Base-by-base conservation (phyloP, 1,140 invertebrate species). In the Rhyzopertha dominica region DNA sequence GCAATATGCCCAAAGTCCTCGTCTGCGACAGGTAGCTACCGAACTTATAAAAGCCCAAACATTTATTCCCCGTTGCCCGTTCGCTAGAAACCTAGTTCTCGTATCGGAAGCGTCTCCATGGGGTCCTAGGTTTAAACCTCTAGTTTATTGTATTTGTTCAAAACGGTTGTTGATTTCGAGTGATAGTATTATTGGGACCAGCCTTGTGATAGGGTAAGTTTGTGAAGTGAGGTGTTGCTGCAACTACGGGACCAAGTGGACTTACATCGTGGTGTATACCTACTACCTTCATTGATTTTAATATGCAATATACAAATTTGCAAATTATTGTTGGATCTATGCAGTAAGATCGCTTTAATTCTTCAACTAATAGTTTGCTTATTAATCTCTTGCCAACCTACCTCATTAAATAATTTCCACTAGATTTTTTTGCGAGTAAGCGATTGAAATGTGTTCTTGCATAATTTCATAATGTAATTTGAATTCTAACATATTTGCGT, bases 1-100 rank as follows among this genome's bases (percentile, higher is more conserved):
- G 61, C 61, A 52, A 9, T 18, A 16, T 54, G 59, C 64, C 61
- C 53, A 51, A 51, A 44, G 51, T 52, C 52, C 50, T 22, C 40
- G 46, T 59, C 52, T 49, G 47, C 56, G 59, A 62, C 61, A 65
- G 63, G 62, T 64, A 65, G 61, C 59, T 53, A 66, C 66, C 63
- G 66, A 66, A 58, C 54, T 65, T 66, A 66, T 66, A 67, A 65
- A 66, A 64, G 63, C 57, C 28, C 39, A 38, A 53, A 44, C 61
- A 55, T 53, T 53, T 32, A 52, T 41, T 53, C 31, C 53, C 54
- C 55, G 54, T 43, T 47, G 61, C 60, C 58, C 61, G 62, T 65
- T 64, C 62, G 58, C 65, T 54, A 59, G 50, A 56, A 63, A 53
- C 62, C 62, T 61, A 63, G 59, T 61, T 54, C 47, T 45, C 29